Base-by-base conservation (phyloP, 2,888 invertebrate genomes). In the Drosophila neutralis region DNA sequence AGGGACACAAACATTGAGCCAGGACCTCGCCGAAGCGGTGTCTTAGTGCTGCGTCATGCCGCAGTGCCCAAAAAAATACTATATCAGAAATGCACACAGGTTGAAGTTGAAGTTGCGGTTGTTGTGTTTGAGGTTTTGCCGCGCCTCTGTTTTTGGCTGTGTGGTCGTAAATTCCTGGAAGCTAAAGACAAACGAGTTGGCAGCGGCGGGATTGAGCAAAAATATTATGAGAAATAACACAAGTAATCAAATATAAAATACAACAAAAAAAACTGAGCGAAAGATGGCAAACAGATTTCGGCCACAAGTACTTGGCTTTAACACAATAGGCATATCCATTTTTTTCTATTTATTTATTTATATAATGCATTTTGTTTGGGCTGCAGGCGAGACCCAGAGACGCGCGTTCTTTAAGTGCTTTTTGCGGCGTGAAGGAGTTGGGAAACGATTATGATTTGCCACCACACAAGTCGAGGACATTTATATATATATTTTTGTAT, bases 211-310 rank as follows among this genome's bases (percentile, higher is more conserved):
- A 73, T 72, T 71, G 69, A 75, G 89, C 87, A 65, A 87, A 87
- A 87, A 87, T 88, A 88, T 87, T 87, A 73, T 88, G 87, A 84
- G 84, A 88, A 89, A 82, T 64, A 87, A 87, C 86, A 87, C 63
- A 63, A 70, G 77, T 78, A 77, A 83, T 87, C 82, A 79, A 84
- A 76, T 69, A 82, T 72, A 69, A 10, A 13, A 51, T 45, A 27
- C 40, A 72, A 69, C 66, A 75, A 61, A 60, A 63, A 78, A 72
- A 69, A 56, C 33, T n/a, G 36, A 62, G 31, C 49, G 21, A 36
- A 27, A 42, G 45, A 51, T 61, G 53, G 53, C 53, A 53, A 40
- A 15, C 40, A 11, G 59, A 62, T 48, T 18, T 18, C 18, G n/a
- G 35, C 57, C 64, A 36, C 18, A 40, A 53, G 56, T 7, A 31